Base-by-base conservation (phyloP, 1,140 invertebrate genomes). In the Bombus polaris region DNA sequence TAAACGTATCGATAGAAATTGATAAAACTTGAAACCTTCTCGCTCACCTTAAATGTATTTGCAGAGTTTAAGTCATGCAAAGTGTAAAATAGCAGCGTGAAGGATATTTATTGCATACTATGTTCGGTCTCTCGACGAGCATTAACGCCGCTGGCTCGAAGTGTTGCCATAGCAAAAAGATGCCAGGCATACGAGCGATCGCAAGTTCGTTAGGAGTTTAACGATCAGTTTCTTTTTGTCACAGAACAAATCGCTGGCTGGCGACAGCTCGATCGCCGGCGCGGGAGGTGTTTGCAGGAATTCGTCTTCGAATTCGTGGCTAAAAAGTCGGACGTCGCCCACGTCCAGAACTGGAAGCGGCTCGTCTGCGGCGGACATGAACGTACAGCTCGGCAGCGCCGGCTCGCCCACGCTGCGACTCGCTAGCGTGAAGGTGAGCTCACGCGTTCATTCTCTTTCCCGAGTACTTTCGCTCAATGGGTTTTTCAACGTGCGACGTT, bases 381-480 rank as follows among this genome's bases (percentile, higher is more conserved):
- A 96, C 94, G 94, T 96, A 53, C 95, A 96, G 88, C 91, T 96
- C 84, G 94, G 95, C 85, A 95, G 93, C 88, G 92, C 94, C 77
- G 94, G 94, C 88, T 94, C 95, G 89, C 95, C 95, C 76, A 95
- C 95, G 89, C 91, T 96, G 92, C 94, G 95, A 89, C 93, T 96
- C 76, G 92, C 95, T 75, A 92, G 92, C 89, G 94, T 95, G 80
- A 95, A 95, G 94, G 94, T 95, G 93, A 90, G 82, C 84, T 70
- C 57, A 81, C 66, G 59, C 70, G 10, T 28, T 62, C 22, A 42
- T 76, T 70, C 39, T 74, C 32, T 75, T 81, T 32, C n/a, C n/a
- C 22, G 28, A 8, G 65, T 18, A 35, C n/a, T 57, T 70, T 39
- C 28, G 28, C 35, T 47, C 39, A 32, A 84, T 62, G 65, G 72